These are phyloP conservation scores for Typhlichthys subterraneus DNA, from an alignment of 2,797 vertebrate genomes.

Conservation along the genomic window DNA sequence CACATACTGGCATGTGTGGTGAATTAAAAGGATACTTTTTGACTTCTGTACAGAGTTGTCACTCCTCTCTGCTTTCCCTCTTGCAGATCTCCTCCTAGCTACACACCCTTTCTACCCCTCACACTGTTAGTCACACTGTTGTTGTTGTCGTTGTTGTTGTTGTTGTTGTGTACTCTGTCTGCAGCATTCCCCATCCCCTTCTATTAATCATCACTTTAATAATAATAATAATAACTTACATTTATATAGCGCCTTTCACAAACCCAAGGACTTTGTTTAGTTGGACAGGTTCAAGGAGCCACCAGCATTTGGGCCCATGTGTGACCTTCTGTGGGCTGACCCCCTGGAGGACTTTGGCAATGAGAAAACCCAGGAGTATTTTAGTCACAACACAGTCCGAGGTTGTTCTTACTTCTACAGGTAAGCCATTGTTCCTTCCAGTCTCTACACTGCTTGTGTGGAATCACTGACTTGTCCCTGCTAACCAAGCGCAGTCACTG, in stretches of 20 bases:
- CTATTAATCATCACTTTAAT: background rate
- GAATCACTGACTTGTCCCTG: background rate
- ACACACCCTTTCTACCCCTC: too few relatives aligned
- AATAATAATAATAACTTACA: too few relatives aligned
- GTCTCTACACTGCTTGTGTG: constrained; percentile 2
- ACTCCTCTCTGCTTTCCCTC: too few relatives aligned
- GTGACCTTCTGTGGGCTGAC: constrained; percentile 84
- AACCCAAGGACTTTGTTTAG: constrained; percentile 41
- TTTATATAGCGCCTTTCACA: too few relatives aligned
- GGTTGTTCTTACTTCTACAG: constrained; percentile 87
- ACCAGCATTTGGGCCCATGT: constrained; percentile 84
- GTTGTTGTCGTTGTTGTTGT: too few relatives aligned
- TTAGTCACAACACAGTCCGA: constrained; percentile 84
- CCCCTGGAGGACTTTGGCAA: constrained; percentile 85
- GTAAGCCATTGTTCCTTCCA: constrained; percentile 52
- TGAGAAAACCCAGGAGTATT: constrained; percentile 85
- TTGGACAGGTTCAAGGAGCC: constrained; percentile 86
- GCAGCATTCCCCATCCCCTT: background rate
- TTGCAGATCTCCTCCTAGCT: too few relatives aligned
- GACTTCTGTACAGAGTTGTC: too few relatives aligned
- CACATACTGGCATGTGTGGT: too few relatives aligned
- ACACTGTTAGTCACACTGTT: too few relatives aligned
- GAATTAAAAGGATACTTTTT: too few relatives aligned
- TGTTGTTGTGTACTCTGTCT: background rate
- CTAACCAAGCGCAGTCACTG: background rate